Percentiles rank a stretch among this genome's conserved stretches.
phyloP scores from a whole-genome alignment of 2,888 invertebrate genomes.

The Ptychoptera contaminata region DNA sequence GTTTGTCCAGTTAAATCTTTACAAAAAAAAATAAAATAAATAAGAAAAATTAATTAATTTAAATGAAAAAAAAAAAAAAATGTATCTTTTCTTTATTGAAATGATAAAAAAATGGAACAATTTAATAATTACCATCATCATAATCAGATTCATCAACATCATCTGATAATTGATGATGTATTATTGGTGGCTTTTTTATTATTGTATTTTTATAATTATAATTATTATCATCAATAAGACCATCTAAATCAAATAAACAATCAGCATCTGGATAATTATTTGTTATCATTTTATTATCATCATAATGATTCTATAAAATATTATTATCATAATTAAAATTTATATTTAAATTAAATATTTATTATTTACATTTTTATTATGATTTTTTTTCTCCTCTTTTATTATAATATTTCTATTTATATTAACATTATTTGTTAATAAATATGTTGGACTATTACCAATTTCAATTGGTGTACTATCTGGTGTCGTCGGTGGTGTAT shows the following conservation, averaged over 20 bases:
- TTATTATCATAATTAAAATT: background rate
- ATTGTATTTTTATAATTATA: slow-evolving; percentile 41
- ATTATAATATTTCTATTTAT: background rate
- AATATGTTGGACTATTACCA: slow-evolving; percentile 28
- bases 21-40: background rate
- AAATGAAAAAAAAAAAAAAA: slow-evolving; percentile 10
- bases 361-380: background rate
- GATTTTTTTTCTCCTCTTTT: background rate
- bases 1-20: background rate
- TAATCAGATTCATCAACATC: slow-evolving; percentile 57
- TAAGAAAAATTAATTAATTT: slow-evolving; percentile 14
- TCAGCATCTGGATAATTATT: slow-evolving; percentile 25
- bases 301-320: background rate
- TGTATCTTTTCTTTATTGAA: too few species aligned
- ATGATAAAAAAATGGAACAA: too few species aligned
- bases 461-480: slow-evolving; percentile 31
- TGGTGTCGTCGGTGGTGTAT: slow-evolving; percentile 31
- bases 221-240: slow-evolving; percentile 55
- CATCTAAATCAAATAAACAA: slow-evolving; percentile 65
- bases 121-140: slow-evolving; percentile 55
- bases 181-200: background rate
- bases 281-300: background rate
- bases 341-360: background rate
- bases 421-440: background rate
- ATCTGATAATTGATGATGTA: background rate